These are phyloP conservation scores for Harmothoe impar DNA, from an alignment of 2,888 invertebrate genomes.

Conservation along the genomic window DNA sequence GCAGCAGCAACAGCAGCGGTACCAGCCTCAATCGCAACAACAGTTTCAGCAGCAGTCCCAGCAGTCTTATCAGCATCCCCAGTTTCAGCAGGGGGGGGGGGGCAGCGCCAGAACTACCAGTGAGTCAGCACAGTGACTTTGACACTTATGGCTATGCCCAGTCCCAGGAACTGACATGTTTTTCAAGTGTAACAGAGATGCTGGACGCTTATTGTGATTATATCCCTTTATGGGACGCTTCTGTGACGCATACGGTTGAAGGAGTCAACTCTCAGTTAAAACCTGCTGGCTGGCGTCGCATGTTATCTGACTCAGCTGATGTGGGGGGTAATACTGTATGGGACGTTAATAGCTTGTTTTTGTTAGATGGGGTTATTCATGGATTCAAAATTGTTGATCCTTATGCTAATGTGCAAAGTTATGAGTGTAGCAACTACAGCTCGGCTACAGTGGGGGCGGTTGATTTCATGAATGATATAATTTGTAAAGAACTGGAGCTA, in stretches of 20 bases:
- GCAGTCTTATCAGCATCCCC: neutral
- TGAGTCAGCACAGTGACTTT: no score
- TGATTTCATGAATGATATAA: neutral
- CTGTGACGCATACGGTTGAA: no score
- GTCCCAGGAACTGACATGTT: no score
- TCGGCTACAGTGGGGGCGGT: neutral
- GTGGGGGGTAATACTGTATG: neutral
- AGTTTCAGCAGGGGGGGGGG: neutral
- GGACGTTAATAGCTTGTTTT: neutral
- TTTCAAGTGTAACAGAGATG: no score
- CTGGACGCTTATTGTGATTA: no score
- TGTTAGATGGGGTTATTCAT: neutral
- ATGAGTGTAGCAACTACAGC: neutral
- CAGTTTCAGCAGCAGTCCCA: neutral
- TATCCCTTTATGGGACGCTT: no score
- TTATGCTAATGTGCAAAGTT: neutral
- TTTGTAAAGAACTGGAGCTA: no score
- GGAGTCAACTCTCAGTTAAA: neutral
- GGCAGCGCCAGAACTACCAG: neutral
- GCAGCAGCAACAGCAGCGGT: no score
- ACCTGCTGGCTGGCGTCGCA: neutral
- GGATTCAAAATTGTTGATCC: neutral
- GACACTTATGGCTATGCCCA: no score
- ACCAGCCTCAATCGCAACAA: no score
- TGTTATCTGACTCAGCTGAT: neutral